Percentiles rank a stretch among this genome's conserved stretches.
phyloP scores from a whole-genome alignment of 2,888 invertebrate genomes.

The Coleophora flavipennella region DNA sequence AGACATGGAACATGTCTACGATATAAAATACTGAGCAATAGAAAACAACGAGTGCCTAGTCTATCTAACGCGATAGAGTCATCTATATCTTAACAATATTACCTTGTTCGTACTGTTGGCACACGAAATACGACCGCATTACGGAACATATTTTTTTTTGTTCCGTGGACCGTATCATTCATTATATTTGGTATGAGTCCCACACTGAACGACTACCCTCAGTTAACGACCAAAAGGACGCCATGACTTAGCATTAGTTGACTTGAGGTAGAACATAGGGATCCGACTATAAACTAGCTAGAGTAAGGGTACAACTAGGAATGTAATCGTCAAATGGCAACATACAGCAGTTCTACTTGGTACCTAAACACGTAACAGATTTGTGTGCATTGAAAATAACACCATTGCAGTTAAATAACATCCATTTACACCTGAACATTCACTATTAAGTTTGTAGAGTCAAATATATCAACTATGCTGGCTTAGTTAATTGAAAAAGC shows the following conservation, averaged over 20 bases:
- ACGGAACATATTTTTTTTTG: too few species aligned
- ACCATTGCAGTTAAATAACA: conserved; percentile 32
- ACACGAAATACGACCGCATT: conserved; percentile 47
- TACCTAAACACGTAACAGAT: conserved; percentile 44
- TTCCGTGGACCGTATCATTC: conserved; percentile 17
- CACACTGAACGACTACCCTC: conserved; percentile 14
- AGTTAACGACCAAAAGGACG: conserved; percentile 39
- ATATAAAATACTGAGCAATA: conserved; percentile 71
- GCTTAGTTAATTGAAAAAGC: too few species aligned
- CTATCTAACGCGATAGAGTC: conserved; percentile 59
- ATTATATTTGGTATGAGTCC: conserved; percentile 57
- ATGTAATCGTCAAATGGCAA: conserved; percentile 65
- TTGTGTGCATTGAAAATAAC: conserved; percentile 37
- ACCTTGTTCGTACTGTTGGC: conserved; percentile 66
- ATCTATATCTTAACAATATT: conserved; percentile 65
- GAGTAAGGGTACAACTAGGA: conserved; percentile 62
- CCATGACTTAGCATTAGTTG: conserved; percentile 61
- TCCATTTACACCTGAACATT: conserved; percentile 28
- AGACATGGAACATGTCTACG: conserved; percentile 45
- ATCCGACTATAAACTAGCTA: conserved; percentile 60
- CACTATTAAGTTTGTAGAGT: conserved; percentile 29
- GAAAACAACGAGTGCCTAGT: conserved; percentile 59
- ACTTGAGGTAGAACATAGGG: conserved; percentile 70
- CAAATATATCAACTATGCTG: conserved; percentile 27
- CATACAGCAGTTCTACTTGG: conserved; percentile 56